These are phyloP conservation scores for Campylomormyrus tamandua DNA, from an alignment of 2,113 vertebrate species.

Conservation along the genomic window DNA sequence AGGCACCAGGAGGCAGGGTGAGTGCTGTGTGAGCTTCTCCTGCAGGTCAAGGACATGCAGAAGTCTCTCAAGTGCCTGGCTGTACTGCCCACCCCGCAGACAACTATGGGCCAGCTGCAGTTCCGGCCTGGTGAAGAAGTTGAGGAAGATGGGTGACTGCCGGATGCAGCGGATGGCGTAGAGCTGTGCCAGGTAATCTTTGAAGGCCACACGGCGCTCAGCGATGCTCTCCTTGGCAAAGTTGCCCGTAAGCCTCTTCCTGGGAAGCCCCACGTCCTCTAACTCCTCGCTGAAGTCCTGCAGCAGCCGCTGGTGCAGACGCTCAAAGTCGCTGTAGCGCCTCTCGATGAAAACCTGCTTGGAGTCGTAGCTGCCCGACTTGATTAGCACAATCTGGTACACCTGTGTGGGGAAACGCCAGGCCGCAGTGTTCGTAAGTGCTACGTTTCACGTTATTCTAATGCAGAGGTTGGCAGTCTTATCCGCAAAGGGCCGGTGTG, in stretches of 20 bases:
- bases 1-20: slow-evolving; percentile 55
- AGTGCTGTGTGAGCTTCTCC: slow-evolving; percentile 71
- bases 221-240: slow-evolving; percentile 68
- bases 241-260: slow-evolving; percentile 70
- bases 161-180: slow-evolving; percentile 63
- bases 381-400: slow-evolving; percentile 78
- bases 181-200: slow-evolving; percentile 73
- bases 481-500: too few species aligned
- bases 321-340: slow-evolving; percentile 80
- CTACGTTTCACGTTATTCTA: neutral
- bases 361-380: slow-evolving; percentile 81
- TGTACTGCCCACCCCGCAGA: slow-evolving; percentile 76
- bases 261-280: slow-evolving; percentile 76
- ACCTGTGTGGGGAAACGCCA: slow-evolving; percentile 49
- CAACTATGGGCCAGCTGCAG: slow-evolving; percentile 65
- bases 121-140: slow-evolving; percentile 74
- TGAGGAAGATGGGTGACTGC: slow-evolving; percentile 58
- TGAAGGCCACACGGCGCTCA: slow-evolving; percentile 71
- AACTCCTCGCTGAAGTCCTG: slow-evolving; percentile 75
- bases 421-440: neutral
- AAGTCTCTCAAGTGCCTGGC: slow-evolving; percentile 60
- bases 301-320: slow-evolving; percentile 68
- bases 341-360: slow-evolving; percentile 69
- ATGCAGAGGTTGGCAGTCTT: neutral
- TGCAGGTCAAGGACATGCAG: slow-evolving; percentile 60